Evolutionary conservation across 2,888 invertebrate genomes (phyloP), one percentile per base, ranked within the genome.

Genomic region (Tetheella fluctuosa): DNA sequence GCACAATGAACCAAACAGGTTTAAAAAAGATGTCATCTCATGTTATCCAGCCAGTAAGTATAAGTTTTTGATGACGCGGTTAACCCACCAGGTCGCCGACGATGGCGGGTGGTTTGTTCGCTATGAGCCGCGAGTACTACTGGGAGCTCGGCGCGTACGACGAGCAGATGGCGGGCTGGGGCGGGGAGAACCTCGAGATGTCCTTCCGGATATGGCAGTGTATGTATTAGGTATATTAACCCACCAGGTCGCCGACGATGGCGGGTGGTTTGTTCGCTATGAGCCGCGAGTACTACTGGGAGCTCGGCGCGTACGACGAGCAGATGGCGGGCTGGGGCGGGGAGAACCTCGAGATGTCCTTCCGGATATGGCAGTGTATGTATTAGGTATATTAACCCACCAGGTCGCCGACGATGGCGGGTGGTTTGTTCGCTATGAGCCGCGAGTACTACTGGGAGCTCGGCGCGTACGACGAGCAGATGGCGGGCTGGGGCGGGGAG

Each of bases 321-420:
- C 97, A 96, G 90, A 99, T 99, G 99, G 98, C 98, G 66, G 97
- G 98, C 68, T 98, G 98, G 98, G 98, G 98, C 52, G 98, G 98
- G 0, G 99, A 99, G 93, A 99, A 99, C 90, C 94, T 99, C 37
- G 99, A 99, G 93, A 98, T 99, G 95, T 98, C 98, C 20, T 99
- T 99, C 85, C 94, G 99, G 83, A 97, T 98, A 75, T 96, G 97
- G 96, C 95, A 95, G 77, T 96, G 95, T 90, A 57, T 77, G 86
- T 77, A 10, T 7, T 2, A 28, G 7, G 7, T 28, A n/a, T n/a
- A n/a, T n/a, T n/a, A n/a, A n/a, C 28, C 7, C 28, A 28, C 7
- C 28, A 7, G 28, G 6, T 0, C 7, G 0, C 28, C 0, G 5
- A 28, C 28, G 28, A 28, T 99, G 99, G 99, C 99, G n/a, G 99